Base-by-base conservation (phyloP, 1,140 invertebrate genomes). In the Heliconius himera region DNA sequence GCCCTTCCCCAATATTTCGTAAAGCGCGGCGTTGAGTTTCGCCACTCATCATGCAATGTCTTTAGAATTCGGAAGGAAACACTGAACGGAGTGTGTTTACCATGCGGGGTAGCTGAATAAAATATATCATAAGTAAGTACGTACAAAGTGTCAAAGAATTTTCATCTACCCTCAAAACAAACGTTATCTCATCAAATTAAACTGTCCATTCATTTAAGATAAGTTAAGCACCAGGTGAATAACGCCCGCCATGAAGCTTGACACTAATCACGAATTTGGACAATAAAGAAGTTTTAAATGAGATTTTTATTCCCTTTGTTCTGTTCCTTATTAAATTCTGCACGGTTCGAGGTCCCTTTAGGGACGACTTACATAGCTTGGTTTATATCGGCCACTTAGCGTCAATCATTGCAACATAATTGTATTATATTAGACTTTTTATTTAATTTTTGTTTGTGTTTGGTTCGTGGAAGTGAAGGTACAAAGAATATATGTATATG, bases 261-360 rank as follows among this genome's bases (percentile, higher is more conserved):
- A 82, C 81, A 79, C 77, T 82, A 79, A 82, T 79, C 77, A 79
- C 73, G 71, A 77, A 82, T 79, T 82, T 82, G 33, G 74, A 41
- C 72, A 77, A 77, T 82, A 73, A 82, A 79, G 73, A 79, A 76
- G 77, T 82, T 33, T 29, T 70, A 76, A 79, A 82, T 74, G 76
- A 73, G 73, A 76, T 79, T 82, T 82, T 78, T 74, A 78, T 78
- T 82, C 76, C 33, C 77, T 79, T 77, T 82, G 74, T 77, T 72
- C 73, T 66, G 76, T 70, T 51, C 54, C 74, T 74, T 74, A 81
- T 81, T 78, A 81, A 81, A 81, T 81, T 81, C 70, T 70, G 70
- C 41, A 51, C 29, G 70, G 79, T 74, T 49, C 36, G 70, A 54
- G 77, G 26, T 33, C 22, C 66, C 73, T 72, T 56, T 22, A 71